These are phyloP conservation scores for Drosophila dives DNA, from an alignment of 2,888 invertebrate genomes.

Conservation along the genomic window DNA sequence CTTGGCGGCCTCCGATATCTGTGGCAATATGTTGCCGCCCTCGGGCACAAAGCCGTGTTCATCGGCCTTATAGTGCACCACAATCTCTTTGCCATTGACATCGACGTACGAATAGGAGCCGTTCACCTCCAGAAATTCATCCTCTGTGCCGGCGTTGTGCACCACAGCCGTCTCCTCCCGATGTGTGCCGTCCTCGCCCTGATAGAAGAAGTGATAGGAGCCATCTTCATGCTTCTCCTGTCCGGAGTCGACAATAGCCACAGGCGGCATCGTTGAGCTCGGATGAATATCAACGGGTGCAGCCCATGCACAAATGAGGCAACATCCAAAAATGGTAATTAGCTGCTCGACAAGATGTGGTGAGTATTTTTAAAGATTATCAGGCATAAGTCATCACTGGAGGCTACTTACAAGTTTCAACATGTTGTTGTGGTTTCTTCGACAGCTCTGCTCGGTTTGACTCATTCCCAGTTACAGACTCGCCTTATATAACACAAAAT, in stretches of 20 bases:
- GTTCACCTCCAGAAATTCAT: conserved; percentile 75
- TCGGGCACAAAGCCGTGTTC: conserved; percentile 84
- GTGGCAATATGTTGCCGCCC: conserved; percentile 78
- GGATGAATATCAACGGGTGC: conserved; percentile 60
- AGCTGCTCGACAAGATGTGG: conserved; percentile 28
- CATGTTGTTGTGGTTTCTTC: conserved; percentile 60
- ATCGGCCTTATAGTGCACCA: conserved; percentile 83
- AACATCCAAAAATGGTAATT: conserved; percentile 49
- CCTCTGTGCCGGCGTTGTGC: conserved; percentile 73
- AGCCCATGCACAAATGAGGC: conserved; percentile 45
- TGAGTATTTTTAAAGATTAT: background rate
- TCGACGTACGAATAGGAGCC: conserved; percentile 83
- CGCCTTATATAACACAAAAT: conserved; percentile 67
- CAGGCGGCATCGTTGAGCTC: conserved; percentile 35
- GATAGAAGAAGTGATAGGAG: conserved; percentile 81
- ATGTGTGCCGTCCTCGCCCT: conserved; percentile 80
- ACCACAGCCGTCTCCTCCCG: conserved; percentile 82
- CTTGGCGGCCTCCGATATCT: conserved; percentile 79
- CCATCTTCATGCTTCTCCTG: conserved; percentile 80
- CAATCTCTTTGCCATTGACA: conserved; percentile 79
- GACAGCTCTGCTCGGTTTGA: conserved; percentile 51
- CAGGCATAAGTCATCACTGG: background rate
- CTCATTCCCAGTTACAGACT: conserved; percentile 14
- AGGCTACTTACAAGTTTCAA: conserved; percentile 70
- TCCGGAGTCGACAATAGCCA: conserved; percentile 80